Conservation (phyloP, 2,113 vertebrate genomes). For the Ptilorrhoa leucosticta region DNA sequence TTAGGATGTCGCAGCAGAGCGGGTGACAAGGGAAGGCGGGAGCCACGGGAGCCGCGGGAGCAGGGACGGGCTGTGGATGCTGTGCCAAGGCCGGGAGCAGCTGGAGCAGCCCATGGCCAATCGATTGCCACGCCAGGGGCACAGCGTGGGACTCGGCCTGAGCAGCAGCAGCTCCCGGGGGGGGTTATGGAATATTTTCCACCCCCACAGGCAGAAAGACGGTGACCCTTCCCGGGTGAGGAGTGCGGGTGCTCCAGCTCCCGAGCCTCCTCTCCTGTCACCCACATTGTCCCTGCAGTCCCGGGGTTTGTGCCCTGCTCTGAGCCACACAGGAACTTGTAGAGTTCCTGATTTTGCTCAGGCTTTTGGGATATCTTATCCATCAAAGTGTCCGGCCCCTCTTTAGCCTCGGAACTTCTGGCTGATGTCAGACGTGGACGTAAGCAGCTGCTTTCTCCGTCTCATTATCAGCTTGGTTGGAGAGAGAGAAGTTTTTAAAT, state of each 20-base stretch:
- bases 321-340: fast-evolving
- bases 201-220: neutral
- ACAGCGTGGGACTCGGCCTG: neutral
- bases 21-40: neutral
- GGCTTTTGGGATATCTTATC: neutral
- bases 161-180: neutral
- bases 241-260: neutral
- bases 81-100: neutral
- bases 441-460: conserved; percentile 65
- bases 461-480: conserved; percentile 57
- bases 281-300: fast-evolving
- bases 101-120: neutral
- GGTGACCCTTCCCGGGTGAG: neutral
- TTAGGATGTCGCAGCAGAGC: neutral
- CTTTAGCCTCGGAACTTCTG: conserved; percentile 5
- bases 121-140: neutral
- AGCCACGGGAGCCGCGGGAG: fast-evolving
- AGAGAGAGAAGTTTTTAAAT: conserved; percentile 68
- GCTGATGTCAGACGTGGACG: conserved; percentile 43
- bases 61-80: neutral
- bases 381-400: neutral
- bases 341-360: neutral
- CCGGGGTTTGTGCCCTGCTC: fast-evolving
- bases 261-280: fast-evolving
- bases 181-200: fast-evolving